phyloP scores from a whole-genome alignment of 2,113 vertebrate genomes.

The Phyllostomus hastatus region DNA sequence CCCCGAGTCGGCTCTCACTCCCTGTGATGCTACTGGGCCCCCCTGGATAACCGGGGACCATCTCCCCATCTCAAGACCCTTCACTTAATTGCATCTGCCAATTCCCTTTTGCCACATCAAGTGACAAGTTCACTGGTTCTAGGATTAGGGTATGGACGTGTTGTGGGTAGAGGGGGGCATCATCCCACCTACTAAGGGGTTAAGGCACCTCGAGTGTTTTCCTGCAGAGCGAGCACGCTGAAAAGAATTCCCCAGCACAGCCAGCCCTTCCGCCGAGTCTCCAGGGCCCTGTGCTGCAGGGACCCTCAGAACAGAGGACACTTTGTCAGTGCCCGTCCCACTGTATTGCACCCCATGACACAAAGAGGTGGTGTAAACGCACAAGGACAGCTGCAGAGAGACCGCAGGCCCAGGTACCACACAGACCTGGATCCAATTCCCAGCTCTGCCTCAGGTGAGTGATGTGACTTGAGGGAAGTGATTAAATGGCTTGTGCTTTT shows the following conservation, averaged over 20 bases:
- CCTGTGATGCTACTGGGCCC: not conserved
- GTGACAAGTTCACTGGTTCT: not conserved
- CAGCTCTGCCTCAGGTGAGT: not conserved
- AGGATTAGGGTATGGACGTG: not conserved
- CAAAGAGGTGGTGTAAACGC: not conserved
- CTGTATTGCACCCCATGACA: not conserved
- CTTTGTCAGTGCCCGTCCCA: not conserved
- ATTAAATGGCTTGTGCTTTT: not conserved
- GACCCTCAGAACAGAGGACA: not conserved
- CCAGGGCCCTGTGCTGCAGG: not conserved
- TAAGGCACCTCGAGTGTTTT: not conserved
- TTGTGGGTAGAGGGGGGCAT: too few species aligned
- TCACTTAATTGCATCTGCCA: not conserved
- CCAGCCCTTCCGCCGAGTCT: not conserved
- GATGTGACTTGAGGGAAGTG: not conserved
- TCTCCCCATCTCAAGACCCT: not conserved
- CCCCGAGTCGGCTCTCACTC: not conserved
- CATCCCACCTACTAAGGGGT: not conserved
- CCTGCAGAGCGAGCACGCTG: not conserved
- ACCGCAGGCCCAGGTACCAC: too few species aligned
- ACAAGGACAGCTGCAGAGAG: not conserved
- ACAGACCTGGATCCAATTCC: not conserved
- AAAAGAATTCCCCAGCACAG: not conserved
- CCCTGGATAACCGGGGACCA: accelerated
- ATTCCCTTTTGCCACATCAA: not conserved